Evolutionary conservation across 2,888 invertebrate genomes (phyloP).

Genomic region (Eristalis pertinax): DNA sequence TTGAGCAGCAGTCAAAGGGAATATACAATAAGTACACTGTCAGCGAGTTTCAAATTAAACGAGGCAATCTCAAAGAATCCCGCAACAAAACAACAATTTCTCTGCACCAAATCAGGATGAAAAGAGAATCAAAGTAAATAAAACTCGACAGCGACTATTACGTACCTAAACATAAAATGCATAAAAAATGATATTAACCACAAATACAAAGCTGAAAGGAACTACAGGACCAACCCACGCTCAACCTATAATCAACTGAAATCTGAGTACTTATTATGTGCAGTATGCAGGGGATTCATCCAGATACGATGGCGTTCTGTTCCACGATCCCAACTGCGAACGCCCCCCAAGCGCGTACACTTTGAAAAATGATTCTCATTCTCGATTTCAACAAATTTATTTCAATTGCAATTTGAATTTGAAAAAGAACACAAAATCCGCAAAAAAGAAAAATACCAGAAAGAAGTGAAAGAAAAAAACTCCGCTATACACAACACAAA

Average conservation of each 20-base stretch:
- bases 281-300: slow-evolving; percentile 44
- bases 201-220: slow-evolving; percentile 62
- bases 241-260: slow-evolving; percentile 51
- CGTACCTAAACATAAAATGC: slow-evolving; percentile 8
- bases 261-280: slow-evolving; percentile 68
- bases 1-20: too few relatives aligned
- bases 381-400: slow-evolving; percentile 73
- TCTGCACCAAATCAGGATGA: slow-evolving; percentile 10
- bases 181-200: slow-evolving; percentile 55
- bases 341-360: slow-evolving; percentile 68
- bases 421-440: slow-evolving; percentile 41
- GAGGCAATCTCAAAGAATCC: slow-evolving; percentile 31
- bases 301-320: slow-evolving; percentile 13
- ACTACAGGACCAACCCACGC: slow-evolving; percentile 6
- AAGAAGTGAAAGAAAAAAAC: slow-evolving; percentile 18
- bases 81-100: slow-evolving; percentile 32
- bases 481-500: slow-evolving; percentile 65
- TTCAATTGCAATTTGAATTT: slow-evolving; percentile 73
- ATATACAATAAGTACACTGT: too few relatives aligned
- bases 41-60: background rate
- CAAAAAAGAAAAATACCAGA: background rate
- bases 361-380: slow-evolving; percentile 73
- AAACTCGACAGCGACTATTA: slow-evolving; percentile 41
- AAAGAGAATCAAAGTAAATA: slow-evolving; percentile 49
- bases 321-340: slow-evolving; percentile 32